Base-by-base conservation (phyloP, 2,888 invertebrate genomes). In the Andrena trimmerana region DNA sequence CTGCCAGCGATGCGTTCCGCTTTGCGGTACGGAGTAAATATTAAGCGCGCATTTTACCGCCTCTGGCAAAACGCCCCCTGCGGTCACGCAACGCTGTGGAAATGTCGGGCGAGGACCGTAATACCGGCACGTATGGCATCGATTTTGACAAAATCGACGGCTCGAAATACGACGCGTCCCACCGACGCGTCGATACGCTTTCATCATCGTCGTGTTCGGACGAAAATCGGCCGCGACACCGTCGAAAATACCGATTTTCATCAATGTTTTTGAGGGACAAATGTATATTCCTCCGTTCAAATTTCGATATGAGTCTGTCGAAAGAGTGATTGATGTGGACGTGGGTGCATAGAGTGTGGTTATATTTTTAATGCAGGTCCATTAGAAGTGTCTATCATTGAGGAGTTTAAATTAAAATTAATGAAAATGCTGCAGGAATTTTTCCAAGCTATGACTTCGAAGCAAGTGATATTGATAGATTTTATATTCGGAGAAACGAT, bases 31-130 rank as follows among this genome's bases (percentile, higher is more conserved):
- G 50, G 78, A 73, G 86, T 82, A 88, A 88, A 88, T 88, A 88
- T 88, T 85, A 88, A 88, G 81, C 88, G 78, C 79, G 72, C 83
- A 77, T 88, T 88, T 88, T 88, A 85, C 76, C 85, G 81, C 78
- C 83, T 75, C 74, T 86, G 88, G 88, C 88, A 85, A 86, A 77
- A 78, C 83, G 88, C 88, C 86, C 68, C 65, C 75, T 83, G 86
- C 52, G 81, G 83, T 86, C 76, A 60, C 75, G 77, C 67, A 67
- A 59, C 62, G 52, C 84, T 75, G 65, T 81, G 63, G 60, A 81
- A 80, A 78, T 60, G 59, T 71, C 66, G 76, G 57, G 66, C 31
- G 62, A 27, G 59, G 4, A 33, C 72, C 72, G 82, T 67, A 72
- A 78, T 59, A 79, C 71, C 57, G 27, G 48, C 52, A 33, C 70